phyloP scores from a whole-genome alignment of 2,113 vertebrate genomes.

The Dicaeum eximium region DNA sequence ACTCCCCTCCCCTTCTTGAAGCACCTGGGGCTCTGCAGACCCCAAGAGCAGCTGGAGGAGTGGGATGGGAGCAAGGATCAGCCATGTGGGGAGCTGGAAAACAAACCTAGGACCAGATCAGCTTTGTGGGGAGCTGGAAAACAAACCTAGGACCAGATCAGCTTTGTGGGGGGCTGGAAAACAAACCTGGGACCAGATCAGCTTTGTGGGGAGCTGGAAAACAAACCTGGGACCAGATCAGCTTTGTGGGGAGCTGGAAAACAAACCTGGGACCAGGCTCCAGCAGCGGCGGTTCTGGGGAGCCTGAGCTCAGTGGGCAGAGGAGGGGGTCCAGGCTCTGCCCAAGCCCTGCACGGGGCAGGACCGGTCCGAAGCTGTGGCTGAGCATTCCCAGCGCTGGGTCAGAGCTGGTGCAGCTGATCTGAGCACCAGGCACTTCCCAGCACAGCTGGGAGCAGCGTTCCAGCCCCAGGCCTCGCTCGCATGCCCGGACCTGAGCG shows the following conservation, averaged over 20 bases:
- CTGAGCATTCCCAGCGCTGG: neutral
- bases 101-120: neutral
- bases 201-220: neutral
- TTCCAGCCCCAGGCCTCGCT: neutral
- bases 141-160: neutral
- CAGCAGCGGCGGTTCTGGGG: neutral
- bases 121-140: too few relatives aligned
- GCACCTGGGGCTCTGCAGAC: neutral
- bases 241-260: neutral
- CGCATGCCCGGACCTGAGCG: neutral
- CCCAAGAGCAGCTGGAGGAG: fast-evolving
- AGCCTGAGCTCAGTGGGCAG: fast-evolving
- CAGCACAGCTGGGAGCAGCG: neutral
- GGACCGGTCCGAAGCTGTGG: fast-evolving
- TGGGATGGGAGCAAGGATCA: neutral
- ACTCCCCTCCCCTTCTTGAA: neutral
- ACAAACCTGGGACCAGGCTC: neutral
- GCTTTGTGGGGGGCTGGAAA: neutral
- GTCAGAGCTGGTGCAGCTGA: fast-evolving
- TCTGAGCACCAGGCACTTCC: neutral
- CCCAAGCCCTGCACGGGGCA: neutral
- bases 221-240: neutral
- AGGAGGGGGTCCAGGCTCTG: fast-evolving
- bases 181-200: neutral
- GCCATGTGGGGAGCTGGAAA: neutral